Base-by-base conservation (phyloP, 2,797 vertebrate genomes). In the Etheostoma nigrum region DNA sequence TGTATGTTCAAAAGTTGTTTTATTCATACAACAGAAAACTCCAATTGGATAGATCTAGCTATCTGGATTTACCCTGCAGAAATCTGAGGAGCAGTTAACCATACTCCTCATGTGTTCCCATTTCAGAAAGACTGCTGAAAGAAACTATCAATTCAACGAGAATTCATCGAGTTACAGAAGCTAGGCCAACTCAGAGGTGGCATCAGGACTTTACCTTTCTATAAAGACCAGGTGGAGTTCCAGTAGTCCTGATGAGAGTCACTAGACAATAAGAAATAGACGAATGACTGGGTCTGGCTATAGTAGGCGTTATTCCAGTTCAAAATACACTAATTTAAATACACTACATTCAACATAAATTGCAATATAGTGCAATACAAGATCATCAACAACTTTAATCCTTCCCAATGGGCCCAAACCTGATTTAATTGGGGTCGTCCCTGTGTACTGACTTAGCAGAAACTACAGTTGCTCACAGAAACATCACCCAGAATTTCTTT, bases 391-490 rank as follows among this genome's bases (percentile, higher is more conserved):
- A 33, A 14, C 4, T 3, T 8, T 19, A 44, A 36, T 19, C 27
- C 19, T 48, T 4, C 30, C 13, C 11, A 18, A 3, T 25, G 25
- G 8, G 19, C 7, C n/a, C 18, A 7, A 51, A 67, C 19, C 21
- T 21, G 2, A 61, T 73, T 66, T 23, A 8, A 45, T 11, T 21
- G 1, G 1, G 18, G 7, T 25, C 12, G 0, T 59, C 14, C 0
- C 11, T 8, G 2, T n/a, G 40, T 57, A 13, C 4, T 7, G 14
- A 23, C 21, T 49, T 12, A 51, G 55, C 49, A 48, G 64, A 60
- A 54, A 70, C 51, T 66, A 54, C 3, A 40, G 27, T 51, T 36
- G 23, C 27, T 53, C 47, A 53, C 18, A 65, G 47, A 62, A 71
- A 27, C 53, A 48, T 52, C 13, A n/a, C 12, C 6, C n/a, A 72